Evolutionary conservation across 2,888 invertebrate species (phyloP), one percentile per base, ranked within the genome.

Genomic region (Cephus pygmeus): DNA sequence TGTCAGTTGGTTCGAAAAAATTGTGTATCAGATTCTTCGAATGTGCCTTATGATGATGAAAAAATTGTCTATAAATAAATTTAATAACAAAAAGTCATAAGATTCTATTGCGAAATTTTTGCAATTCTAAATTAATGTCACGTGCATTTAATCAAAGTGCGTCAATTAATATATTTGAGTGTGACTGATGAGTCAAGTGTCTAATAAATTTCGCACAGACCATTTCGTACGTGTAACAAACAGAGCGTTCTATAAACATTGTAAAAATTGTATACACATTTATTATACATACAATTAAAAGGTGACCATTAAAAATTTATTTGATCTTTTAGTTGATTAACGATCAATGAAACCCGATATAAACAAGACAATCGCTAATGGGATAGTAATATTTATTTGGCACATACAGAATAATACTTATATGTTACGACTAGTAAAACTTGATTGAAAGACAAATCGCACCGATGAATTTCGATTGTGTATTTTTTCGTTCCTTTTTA

Each of bases 351-450:
- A 71, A 15, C 12, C 34, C 34, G n/a, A 33, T 15, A 71, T 23
- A 71, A 71, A 11, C 12, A 34, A 31, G 71, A 15, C 31, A 6
- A 6, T 9, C 71, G 33, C 31, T 31, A 33, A 33, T 71, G 30
- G 71, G 71, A 75, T 76, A 79, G 81, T 78, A 36, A 78, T 81
- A 81, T 85, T 85, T 86, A 85, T 86, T 87, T 87, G 87, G 87
- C 87, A 87, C 86, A 84, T 86, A 83, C 81, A 84, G 80, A 79
- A 83, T 83, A 83, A 82, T 84, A 83, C 80, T 79, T 81, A 78
- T 80, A 83, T n/a, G 75, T 83, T 80, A 79, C 79, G 79, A 81
- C 81, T 83, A 83, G 82, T 81, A 78, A 79, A 81, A 82, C 74
- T 78, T 82, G 34, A 34, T 73, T 30, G n/a, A 33, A 34, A 74